phyloP scores from a whole-genome alignment of 1,140 invertebrate genomes.

The Drosophila paulistorum region DNA sequence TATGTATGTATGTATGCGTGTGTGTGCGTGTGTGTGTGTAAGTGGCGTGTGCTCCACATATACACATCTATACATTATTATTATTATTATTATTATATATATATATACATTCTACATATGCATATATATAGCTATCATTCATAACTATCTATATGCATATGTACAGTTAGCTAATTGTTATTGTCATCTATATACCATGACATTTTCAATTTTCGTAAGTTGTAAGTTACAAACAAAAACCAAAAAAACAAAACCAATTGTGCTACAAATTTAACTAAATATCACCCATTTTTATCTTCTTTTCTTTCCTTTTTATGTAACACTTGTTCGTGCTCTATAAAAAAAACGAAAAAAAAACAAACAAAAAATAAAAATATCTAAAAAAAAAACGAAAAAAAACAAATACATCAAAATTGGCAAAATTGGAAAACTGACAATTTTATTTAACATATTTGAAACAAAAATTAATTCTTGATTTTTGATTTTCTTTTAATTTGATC shows the following conservation, averaged over 20 bases:
- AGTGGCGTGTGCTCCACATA: conserved; percentile 28
- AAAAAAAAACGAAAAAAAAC: conserved; percentile 50
- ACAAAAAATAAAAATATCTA: conserved; percentile 29
- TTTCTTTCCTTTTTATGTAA: conserved; percentile 82
- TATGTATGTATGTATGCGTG: conserved; percentile 40
- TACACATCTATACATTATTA: conserved; percentile 8
- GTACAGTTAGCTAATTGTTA: conserved; percentile 63
- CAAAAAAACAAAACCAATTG: conserved; percentile 54
- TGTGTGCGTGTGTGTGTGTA: conserved; percentile 45
- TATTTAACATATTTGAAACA: conserved; percentile 45
- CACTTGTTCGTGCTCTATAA: conserved; percentile 81
- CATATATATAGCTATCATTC: conserved; percentile 25
- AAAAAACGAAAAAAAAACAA: conserved; percentile 49
- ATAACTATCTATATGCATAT: conserved; percentile 16
- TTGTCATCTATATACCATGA: conserved; percentile 46
- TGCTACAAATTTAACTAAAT: conserved; percentile 80
- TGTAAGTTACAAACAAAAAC: conserved; percentile 61
- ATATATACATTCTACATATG: conserved; percentile 33
- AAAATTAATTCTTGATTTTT: conserved; percentile 35
- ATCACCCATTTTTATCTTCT: conserved; percentile 82
- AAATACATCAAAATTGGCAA: conserved; percentile 77
- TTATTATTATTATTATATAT: conserved; percentile 7
- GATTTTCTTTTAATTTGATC: conserved; percentile 44
- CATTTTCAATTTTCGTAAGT: conserved; percentile 72
- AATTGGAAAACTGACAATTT: conserved; percentile 78